phyloP scores from a whole-genome alignment of 2,113 vertebrate species.

The Narcine bancroftii region DNA sequence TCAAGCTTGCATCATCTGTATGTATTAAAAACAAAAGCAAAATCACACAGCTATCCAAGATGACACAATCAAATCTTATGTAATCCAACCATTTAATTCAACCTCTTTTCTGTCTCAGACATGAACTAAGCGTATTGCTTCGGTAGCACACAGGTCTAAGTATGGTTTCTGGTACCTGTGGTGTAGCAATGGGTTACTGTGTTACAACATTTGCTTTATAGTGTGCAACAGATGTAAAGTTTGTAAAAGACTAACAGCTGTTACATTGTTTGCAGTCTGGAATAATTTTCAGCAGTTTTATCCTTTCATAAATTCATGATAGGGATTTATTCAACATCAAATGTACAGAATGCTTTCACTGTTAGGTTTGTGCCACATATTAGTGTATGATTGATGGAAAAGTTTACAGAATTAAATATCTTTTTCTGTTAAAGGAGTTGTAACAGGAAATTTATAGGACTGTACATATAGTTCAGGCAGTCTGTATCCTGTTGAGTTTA shows the following conservation, averaged over 20 bases:
- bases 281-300: slow-evolving; percentile 2
- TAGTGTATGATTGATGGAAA: background rate
- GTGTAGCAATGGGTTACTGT: slow-evolving; percentile 2
- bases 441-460: background rate
- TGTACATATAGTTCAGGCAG: no score
- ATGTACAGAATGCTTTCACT: background rate
- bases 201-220: slow-evolving; percentile 16
- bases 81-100: background rate
- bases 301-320: background rate
- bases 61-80: background rate
- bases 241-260: slow-evolving; percentile 7
- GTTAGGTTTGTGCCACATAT: background rate
- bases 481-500: background rate
- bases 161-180: slow-evolving; percentile 18
- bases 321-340: background rate
- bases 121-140: background rate
- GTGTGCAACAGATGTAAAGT: slow-evolving; percentile 35
- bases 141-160: background rate
- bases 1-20: background rate
- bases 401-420: background rate
- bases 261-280: background rate
- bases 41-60: background rate
- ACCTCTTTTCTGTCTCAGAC: slow-evolving; percentile 1
- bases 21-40: background rate
- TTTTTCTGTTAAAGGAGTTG: background rate